Evolutionary conservation across 2,113 vertebrate species (phyloP).

Genomic region (Peromyscus maniculatus): DNA sequence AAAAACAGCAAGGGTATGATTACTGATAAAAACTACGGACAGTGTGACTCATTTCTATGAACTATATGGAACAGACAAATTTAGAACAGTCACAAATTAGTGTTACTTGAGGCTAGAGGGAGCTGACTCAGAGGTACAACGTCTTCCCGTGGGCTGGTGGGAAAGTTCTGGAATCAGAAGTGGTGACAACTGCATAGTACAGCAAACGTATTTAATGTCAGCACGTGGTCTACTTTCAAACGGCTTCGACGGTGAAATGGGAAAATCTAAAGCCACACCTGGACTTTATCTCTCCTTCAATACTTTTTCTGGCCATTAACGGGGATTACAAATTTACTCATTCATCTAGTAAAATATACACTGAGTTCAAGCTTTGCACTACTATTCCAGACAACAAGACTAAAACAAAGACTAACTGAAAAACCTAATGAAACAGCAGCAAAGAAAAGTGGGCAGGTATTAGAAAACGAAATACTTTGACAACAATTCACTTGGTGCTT

Average conservation of each 20-base stretch:
- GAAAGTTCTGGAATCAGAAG: conserved; percentile 30
- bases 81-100: background rate
- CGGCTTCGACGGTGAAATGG: background rate
- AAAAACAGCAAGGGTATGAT: conserved; percentile 17
- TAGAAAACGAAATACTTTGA: background rate
- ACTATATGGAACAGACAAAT: background rate
- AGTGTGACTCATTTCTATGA: background rate
- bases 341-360: conserved; percentile 21
- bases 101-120: background rate
- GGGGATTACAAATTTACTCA: conserved; percentile 32
- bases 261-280: conserved; percentile 47
- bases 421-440: conserved; percentile 41
- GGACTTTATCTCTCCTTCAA: conserved; percentile 14
- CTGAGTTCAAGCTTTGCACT: background rate
- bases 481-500: conserved; percentile 8
- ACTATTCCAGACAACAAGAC: background rate
- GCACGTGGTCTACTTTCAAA: background rate
- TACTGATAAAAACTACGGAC: conserved; percentile 23
- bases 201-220: conserved; percentile 23
- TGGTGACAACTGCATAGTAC: background rate
- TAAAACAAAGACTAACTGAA: conserved; percentile 46
- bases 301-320: conserved; percentile 12
- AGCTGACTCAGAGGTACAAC: background rate
- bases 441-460: background rate
- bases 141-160: background rate